Conservation (phyloP, 2,797 vertebrate species). For the Natrix natrix region DNA sequence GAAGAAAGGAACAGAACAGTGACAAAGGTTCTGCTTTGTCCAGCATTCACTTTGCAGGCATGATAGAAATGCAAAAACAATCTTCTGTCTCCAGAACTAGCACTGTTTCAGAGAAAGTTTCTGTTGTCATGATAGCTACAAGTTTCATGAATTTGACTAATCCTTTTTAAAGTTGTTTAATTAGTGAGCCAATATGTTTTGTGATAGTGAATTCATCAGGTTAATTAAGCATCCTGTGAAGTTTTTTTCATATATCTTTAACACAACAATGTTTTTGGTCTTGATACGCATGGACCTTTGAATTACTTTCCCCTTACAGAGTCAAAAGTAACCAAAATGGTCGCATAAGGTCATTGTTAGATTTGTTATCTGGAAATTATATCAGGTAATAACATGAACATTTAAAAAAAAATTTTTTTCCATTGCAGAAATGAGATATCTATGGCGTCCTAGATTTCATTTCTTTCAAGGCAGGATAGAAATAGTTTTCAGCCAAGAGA, state of each 20-base stretch:
- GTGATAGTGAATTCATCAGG: not conserved
- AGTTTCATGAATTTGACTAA: not conserved
- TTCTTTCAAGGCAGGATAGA: slow-evolving; percentile 66
- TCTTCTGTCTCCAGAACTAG: not conserved
- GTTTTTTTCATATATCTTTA: not conserved
- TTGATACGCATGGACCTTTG: not conserved
- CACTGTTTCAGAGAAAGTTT: not conserved
- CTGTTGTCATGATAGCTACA: not conserved
- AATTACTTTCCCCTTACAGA: slow-evolving; percentile 38
- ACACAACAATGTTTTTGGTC: not conserved
- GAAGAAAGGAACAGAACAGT: not conserved
- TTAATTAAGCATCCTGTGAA: not conserved
- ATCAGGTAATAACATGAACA: slow-evolving; percentile 63
- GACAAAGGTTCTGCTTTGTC: not conserved
- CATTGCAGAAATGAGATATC: slow-evolving; percentile 64
- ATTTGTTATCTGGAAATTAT: slow-evolving; percentile 62
- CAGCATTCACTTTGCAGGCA: not conserved
- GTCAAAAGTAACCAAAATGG: slow-evolving; percentile 37
- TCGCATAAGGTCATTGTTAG: slow-evolving; percentile 53
- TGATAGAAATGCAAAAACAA: not conserved
- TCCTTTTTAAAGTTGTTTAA: not conserved
- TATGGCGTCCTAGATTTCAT: slow-evolving; percentile 61
- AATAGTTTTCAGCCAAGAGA: slow-evolving; percentile 63
- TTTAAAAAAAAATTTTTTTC: slow-evolving; percentile 52
- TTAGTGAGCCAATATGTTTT: not conserved